Evolutionary conservation across 2,888 invertebrate species (phyloP), one percentile per base, ranked within the genome.

Genomic region (Calliopum simillimum): DNA sequence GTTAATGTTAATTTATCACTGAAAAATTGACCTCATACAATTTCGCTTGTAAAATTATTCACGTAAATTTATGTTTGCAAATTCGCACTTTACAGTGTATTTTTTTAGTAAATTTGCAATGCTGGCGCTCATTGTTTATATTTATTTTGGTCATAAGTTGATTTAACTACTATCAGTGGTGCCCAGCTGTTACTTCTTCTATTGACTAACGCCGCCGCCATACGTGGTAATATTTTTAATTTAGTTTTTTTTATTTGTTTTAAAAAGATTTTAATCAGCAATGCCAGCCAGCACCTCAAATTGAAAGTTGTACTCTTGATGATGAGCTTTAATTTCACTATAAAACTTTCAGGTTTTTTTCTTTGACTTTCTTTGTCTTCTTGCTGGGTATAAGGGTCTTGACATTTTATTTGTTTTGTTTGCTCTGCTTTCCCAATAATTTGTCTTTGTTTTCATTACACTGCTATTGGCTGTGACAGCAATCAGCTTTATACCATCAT

Each of bases 371-470:
- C 58, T 58, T 14, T 58, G 23, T 58, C 47, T 21, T 46, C 19
- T 47, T 19, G 14, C 33, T 33, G n/a, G n/a, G n/a, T n/a, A n/a
- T n/a, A 23, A 46, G 23, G 53, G 13, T 23, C 19, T 61, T 61
- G 41, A 46, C 11, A 16, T 47, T 33, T 68, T 21, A n/a, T 68
- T 59, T 23, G 46, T 41, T 43, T 47, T 68, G n/a, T 55, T 19
- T 47, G 41, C 64, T 68, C 64, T 61, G 61, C 33, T 33, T 33
- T 33, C 33, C 33, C 8, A 33, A 33, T 33, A 33, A 33, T 33
- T 33, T 51, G 56, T 55, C 64, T 69, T 58, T 56, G 65, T 55
- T 68, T 46, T 25, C 64, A 25, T 74, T 74, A 72, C 73, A 68
- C 70, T 73, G 70, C 68, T 72, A 74, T 49, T 58, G 51, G 62